Evolutionary conservation across 2,113 vertebrate genomes (phyloP).

Genomic region (Antennarius striatus): DNA sequence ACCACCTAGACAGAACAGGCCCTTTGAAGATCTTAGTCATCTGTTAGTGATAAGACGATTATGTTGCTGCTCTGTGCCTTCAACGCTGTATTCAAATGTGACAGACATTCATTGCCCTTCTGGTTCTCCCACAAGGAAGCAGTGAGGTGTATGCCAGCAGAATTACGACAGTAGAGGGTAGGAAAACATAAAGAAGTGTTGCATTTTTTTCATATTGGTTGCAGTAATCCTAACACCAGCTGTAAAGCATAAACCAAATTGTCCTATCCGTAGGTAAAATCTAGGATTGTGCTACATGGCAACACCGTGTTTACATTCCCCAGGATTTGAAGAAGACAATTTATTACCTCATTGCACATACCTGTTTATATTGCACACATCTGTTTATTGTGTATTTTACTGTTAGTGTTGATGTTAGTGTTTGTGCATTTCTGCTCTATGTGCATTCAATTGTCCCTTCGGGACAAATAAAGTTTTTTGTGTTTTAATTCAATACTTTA

Average conservation of each 20-base stretch:
- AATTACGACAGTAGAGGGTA: conserved; percentile 51
- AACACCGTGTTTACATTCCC: conserved; percentile 27
- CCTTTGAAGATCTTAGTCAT: conserved; percentile 80
- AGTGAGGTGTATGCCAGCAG: conserved; percentile 54
- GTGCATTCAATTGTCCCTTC: too few species aligned
- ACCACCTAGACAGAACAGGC: conserved; percentile 62
- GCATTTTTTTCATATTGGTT: conserved; percentile 56
- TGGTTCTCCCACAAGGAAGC: conserved; percentile 60
- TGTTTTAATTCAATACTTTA: conserved; percentile 7
- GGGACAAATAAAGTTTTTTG: neutral
- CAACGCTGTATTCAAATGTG: conserved; percentile 74
- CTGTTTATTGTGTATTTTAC: too few species aligned
- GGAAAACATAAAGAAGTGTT: conserved; percentile 45
- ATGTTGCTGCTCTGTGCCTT: conserved; percentile 72
- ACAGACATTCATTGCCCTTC: conserved; percentile 60
- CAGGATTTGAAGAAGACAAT: conserved; percentile 2
- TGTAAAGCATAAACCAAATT: conserved; percentile 1
- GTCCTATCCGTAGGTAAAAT: conserved; percentile 37
- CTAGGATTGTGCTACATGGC: conserved; percentile 19
- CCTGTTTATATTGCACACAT: too few species aligned
- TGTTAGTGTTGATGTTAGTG: too few species aligned
- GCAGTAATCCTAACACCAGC: conserved; percentile 23
- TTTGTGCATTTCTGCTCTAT: too few species aligned
- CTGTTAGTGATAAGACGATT: conserved; percentile 76
- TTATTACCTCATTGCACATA: too few species aligned